Conservation (phyloP, 2,113 vertebrate species). For the Raja brachyura region DNA sequence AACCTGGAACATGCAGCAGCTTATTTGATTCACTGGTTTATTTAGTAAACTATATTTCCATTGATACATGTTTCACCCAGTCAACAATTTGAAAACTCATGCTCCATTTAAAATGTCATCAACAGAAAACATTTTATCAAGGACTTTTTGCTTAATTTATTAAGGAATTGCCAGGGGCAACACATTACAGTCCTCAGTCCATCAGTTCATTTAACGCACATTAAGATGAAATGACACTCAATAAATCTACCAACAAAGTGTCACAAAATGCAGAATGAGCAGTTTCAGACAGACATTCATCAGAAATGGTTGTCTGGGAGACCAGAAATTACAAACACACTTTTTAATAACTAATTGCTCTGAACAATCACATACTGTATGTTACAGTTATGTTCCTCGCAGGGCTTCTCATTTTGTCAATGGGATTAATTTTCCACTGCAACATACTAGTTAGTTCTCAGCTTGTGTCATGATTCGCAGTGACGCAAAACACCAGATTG, state of each 20-base stretch:
- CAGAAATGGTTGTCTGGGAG: slow-evolving; percentile 12
- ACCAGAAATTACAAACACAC: neutral
- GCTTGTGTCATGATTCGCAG: neutral
- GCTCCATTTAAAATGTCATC: slow-evolving; percentile 30
- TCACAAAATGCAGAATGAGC: neutral
- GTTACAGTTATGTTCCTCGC: slow-evolving; percentile 18
- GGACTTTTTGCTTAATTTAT: slow-evolving; percentile 27
- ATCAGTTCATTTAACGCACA: slow-evolving; percentile 35
- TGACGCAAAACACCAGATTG: neutral
- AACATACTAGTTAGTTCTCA: neutral
- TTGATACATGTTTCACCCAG: slow-evolving; percentile 8
- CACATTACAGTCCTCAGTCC: slow-evolving; percentile 8
- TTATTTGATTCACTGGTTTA: neutral
- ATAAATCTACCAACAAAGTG: slow-evolving; percentile 34
- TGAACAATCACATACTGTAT: slow-evolving; percentile 9
- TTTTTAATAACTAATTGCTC: slow-evolving; percentile 31
- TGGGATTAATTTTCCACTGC: slow-evolving; percentile 14
- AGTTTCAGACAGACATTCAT: neutral
- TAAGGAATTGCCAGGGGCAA: slow-evolving; percentile 20
- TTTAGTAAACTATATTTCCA: slow-evolving; percentile 15
- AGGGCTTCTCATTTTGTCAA: neutral
- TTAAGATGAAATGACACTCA: slow-evolving; percentile 15
- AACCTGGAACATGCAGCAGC: neutral
- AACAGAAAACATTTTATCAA: slow-evolving; percentile 6
- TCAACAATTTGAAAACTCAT: neutral